Base-by-base conservation (phyloP, 2,888 invertebrate genomes). In the Adineta ricciae region DNA sequence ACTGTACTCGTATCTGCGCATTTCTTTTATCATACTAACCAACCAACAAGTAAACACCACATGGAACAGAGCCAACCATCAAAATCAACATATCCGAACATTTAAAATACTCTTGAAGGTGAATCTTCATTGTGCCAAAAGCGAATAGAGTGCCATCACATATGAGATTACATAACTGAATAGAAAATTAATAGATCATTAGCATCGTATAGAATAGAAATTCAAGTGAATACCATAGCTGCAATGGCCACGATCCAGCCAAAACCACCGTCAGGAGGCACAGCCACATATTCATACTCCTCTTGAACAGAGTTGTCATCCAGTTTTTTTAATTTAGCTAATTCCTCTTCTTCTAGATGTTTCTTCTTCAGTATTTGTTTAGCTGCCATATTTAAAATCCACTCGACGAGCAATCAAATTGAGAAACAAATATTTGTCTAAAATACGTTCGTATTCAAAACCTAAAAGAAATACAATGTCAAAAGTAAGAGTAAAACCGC, bases 141-240 rank as follows among this genome's bases (percentile, higher is more conserved):
- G 85, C 83, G 27, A 83, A 85, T 83, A 85, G 73, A 56, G 83
- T 73, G 50, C 85, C 85, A 56, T 85, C 85, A 50, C 83, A 50
- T 32, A 85, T 73, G 36, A 85, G 83, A 73, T 83, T 85, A 24
- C 83, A 46, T n/a, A 85, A 52, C 85, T 85, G 49, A 50, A 72
- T 52, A 56, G 41, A 83, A 46, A 36, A 82, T 38, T 21, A 9
- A 16, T 7, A 11, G 2, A 24, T 78, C 1, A 38, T 11, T 38
- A 11, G 24, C 7, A 78, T 41, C 41, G 8, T 46, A 16, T 14
- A 41, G 27, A 32, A n/a, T 36, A 7, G 36, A 14, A 21, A n/a
- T 24, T 21, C 41, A 50, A 72, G 19, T 72, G 41, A 83, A 83
- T 83, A 85, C 83, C 83, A 83, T 73, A 36, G 83, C 85, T 11